These are phyloP conservation scores for Corythornis vintsioides DNA, from an alignment of 2,113 vertebrate genomes.

Conservation along the genomic window DNA sequence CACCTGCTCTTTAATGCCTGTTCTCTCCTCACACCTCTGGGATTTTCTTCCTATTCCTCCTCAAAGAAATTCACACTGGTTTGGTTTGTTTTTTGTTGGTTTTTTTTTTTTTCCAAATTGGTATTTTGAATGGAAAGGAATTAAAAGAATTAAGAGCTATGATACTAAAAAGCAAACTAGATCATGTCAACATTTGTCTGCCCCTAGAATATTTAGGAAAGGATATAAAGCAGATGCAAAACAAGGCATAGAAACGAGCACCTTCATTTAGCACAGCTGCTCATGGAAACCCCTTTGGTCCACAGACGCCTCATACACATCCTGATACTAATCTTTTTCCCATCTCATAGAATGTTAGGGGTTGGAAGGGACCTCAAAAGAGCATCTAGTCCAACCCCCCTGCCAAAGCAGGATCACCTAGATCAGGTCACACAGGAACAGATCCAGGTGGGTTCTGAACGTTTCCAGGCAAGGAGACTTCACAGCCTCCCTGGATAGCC, in stretches of 20 bases:
- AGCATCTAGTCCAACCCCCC: no score
- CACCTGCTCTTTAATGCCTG: not conserved
- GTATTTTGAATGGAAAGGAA: conserved; percentile 14
- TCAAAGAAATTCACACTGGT: not conserved
- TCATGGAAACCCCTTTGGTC: not conserved
- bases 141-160: conserved; percentile 37
- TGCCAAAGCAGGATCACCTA: no score
- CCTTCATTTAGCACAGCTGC: conserved; percentile 22
- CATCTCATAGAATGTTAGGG: not conserved
- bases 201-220: conserved; percentile 19
- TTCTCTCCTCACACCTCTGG: not conserved
- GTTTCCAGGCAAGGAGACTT: no score
- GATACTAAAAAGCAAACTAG: conserved; percentile 22
- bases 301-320: not conserved
- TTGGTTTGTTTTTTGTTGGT: not conserved
- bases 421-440: no score
- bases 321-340: not conserved
- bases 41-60: not conserved
- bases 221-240: conserved; percentile 19
- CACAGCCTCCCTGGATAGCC: no score
- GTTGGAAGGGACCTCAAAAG: no score
- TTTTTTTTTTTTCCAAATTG: not conserved
- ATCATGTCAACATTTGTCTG: conserved; percentile 25
- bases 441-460: no score
- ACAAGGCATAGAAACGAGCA: conserved; percentile 20